Conservation (phyloP, 1,140 invertebrate genomes). For the Ganaspis sp. region DNA sequence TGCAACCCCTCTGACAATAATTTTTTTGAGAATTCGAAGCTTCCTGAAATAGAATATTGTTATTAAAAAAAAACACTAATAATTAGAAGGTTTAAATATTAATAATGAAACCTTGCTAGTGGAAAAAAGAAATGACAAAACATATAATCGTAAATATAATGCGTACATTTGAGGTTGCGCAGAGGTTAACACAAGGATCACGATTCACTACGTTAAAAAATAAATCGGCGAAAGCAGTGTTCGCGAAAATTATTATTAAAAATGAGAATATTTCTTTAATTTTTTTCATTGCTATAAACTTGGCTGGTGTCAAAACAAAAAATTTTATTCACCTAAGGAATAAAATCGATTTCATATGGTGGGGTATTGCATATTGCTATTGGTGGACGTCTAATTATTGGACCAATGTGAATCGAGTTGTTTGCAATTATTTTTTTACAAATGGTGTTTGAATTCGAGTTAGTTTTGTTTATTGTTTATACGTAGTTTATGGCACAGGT, state of each 20-base stretch:
- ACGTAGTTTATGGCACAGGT: no score
- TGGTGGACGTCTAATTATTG: no score
- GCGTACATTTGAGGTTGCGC: conserved; percentile 56
- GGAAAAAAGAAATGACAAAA: background rate
- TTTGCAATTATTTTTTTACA: no score
- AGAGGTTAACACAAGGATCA: conserved; percentile 66
- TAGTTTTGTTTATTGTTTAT: no score
- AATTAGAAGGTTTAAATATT: background rate
- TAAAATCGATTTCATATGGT: no score
- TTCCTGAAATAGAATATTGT: conserved; percentile 51
- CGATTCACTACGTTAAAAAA: conserved; percentile 57
- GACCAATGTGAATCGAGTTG: no score
- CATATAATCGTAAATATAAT: conserved; percentile 19
- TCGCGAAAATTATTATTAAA: conserved; percentile 41
- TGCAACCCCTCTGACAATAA: conserved; percentile 71
- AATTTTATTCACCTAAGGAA: no score
- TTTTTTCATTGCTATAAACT: conserved; percentile 41
- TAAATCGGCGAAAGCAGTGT: conserved; percentile 54
- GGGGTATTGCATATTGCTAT: no score
- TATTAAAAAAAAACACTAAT: background rate
- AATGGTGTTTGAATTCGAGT: no score
- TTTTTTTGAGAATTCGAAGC: conserved; percentile 45
- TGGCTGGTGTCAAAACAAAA: no score
- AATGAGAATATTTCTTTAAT: conserved; percentile 38
- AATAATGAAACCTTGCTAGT: no score